These are phyloP conservation scores for Catostomus latipinnis DNA, from an alignment of 2,797 vertebrate species.

Conservation along the genomic window DNA sequence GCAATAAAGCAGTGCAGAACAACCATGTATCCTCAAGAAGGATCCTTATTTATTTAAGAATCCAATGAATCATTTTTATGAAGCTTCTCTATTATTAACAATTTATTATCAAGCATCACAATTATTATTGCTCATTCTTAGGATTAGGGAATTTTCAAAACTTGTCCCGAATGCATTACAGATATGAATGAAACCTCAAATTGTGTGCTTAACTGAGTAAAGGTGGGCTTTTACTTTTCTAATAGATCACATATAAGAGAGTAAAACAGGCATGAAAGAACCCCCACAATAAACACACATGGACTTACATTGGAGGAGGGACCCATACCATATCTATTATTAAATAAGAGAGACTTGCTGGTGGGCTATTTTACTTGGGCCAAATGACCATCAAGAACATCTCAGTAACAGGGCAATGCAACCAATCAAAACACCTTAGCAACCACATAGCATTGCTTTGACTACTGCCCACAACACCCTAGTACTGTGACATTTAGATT, in stretches of 20 bases:
- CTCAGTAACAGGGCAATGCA: not conserved
- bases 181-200: not conserved
- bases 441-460: too few species aligned
- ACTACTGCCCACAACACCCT: too few species aligned
- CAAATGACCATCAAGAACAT: not conserved
- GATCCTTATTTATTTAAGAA: not conserved
- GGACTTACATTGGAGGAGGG: not conserved
- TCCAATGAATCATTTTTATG: not conserved
- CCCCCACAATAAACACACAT: not conserved
- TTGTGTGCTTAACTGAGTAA: not conserved
- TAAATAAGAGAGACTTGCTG: not conserved
- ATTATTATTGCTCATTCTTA: not conserved
- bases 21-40: conserved; percentile 17
- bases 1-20: conserved; percentile 36
- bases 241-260: not conserved
- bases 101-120: not conserved
- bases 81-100: not conserved
- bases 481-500: too few species aligned
- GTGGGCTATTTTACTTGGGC: not conserved
- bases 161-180: too few species aligned
- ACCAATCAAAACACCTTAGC: not conserved
- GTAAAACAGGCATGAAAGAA: not conserved
- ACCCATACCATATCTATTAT: too few species aligned
- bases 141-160: not conserved
- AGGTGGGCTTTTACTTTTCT: not conserved